Percentiles rank a stretch among this genome's conserved stretches.
phyloP scores from a whole-genome alignment of 2,113 vertebrate species.

The Heteronetta atricapilla region DNA sequence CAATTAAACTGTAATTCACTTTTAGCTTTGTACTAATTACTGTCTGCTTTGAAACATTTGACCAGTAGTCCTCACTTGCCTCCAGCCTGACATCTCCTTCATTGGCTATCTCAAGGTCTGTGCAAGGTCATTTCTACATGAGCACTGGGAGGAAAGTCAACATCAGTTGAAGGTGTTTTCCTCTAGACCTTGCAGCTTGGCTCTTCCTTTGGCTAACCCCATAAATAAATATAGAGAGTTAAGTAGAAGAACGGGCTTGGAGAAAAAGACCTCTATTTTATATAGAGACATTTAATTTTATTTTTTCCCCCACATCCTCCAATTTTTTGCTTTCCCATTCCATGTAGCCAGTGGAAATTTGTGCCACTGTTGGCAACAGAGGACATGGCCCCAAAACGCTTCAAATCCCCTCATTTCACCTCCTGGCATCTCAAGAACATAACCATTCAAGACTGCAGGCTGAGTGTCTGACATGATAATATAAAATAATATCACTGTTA shows the following conservation, averaged over 20 bases:
- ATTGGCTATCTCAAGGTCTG: neutral
- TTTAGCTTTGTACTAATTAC: neutral
- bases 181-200: neutral
- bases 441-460: neutral
- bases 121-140: neutral
- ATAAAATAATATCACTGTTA: neutral
- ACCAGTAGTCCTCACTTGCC: neutral
- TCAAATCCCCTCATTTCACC: neutral
- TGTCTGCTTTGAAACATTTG: neutral
- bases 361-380: neutral
- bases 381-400: neutral
- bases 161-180: neutral
- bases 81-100: neutral
- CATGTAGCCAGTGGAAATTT: neutral
- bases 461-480: neutral
- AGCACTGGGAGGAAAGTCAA: neutral
- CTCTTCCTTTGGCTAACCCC: neutral
- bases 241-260: neutral
- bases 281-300: neutral
- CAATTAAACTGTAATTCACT: neutral
- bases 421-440: neutral
- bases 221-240: neutral
- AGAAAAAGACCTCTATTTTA: neutral
- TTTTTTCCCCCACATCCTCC: neutral
- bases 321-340: neutral